phyloP scores from a whole-genome alignment of 2,113 vertebrate genomes.

The Psilopogon haemacephalus region DNA sequence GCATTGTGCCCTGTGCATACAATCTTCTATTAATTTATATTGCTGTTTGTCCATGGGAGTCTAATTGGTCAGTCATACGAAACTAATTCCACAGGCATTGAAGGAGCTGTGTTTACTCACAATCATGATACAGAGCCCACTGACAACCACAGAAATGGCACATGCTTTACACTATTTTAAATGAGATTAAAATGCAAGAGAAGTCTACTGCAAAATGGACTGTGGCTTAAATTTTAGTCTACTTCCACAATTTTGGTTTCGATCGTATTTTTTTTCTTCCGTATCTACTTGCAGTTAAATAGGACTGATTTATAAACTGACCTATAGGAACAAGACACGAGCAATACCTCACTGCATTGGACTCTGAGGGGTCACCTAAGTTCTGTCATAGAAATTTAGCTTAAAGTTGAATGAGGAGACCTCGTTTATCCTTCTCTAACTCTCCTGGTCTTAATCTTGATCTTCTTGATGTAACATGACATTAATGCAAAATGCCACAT shows the following conservation, averaged over 20 bases:
- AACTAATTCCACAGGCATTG: background rate
- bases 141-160: background rate
- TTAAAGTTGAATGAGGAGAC: background rate
- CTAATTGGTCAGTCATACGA: conserved; percentile 9
- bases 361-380: background rate
- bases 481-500: background rate
- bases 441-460: background rate
- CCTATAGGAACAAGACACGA: background rate
- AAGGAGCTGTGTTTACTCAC: background rate
- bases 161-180: background rate
- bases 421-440: background rate
- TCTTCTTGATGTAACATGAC: background rate
- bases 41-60: background rate
- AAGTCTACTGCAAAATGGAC: background rate
- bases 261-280: background rate
- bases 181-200: background rate
- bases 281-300: background rate
- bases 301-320: background rate
- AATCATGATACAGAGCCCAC: background rate
- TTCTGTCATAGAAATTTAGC: background rate
- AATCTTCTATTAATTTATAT: background rate
- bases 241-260: background rate
- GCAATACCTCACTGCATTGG: background rate
- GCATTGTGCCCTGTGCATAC: background rate
- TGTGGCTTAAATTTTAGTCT: background rate